Evolutionary conservation across 2,113 vertebrate species (phyloP).

Genomic region (Eonycteris spelaea): DNA sequence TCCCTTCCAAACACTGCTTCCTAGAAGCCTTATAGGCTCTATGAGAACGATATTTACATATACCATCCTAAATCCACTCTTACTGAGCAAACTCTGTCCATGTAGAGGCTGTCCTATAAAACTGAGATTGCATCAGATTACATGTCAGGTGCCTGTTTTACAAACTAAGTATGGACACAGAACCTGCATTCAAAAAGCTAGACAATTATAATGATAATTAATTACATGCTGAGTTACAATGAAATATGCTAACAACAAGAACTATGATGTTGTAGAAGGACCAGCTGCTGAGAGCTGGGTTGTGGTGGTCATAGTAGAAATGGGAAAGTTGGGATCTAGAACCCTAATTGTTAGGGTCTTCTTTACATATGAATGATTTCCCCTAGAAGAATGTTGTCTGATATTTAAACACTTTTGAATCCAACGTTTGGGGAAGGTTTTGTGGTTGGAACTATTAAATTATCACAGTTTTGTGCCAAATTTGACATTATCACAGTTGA

Average conservation of each 20-base stretch:
- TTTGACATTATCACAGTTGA: conserved; percentile 48
- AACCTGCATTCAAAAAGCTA: neutral
- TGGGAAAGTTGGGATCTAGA: neutral
- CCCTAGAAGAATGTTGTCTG: neutral
- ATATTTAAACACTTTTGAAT: neutral
- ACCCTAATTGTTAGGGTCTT: neutral
- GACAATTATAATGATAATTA: neutral
- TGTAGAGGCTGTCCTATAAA: too few species aligned
- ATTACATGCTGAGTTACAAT: neutral
- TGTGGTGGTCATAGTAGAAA: neutral
- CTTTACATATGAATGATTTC: neutral
- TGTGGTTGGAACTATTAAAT: conserved; percentile 15
- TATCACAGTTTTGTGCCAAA: conserved; percentile 44
- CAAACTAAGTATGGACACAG: neutral
- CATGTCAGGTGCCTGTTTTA: neutral
- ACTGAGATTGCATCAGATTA: neutral
- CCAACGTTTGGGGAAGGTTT: neutral
- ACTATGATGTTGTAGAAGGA: neutral
- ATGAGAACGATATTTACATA: neutral
- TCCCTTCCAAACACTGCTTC: neutral
- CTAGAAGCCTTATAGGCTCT: neutral
- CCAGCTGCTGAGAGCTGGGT: accelerated
- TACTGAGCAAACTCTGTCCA: neutral
- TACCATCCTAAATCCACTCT: neutral
- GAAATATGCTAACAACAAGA: neutral